Conservation (phyloP, 2,888 invertebrate genomes). For the Zaprionus obscuricornis region DNA sequence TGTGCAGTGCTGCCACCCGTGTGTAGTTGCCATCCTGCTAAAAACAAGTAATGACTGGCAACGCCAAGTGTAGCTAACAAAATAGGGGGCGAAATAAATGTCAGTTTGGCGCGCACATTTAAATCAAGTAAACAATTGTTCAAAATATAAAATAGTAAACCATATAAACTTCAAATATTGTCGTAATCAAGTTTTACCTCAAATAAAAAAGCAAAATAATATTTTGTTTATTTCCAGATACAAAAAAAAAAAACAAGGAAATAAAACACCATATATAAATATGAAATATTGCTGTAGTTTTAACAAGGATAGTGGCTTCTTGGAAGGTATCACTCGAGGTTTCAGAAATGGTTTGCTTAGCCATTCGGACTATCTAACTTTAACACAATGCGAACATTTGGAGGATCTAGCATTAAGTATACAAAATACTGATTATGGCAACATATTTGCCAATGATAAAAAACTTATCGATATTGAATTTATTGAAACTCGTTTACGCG, state of each 20-base stretch:
- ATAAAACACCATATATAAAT: not conserved
- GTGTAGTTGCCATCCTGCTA: not conserved
- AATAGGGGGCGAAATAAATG: not conserved
- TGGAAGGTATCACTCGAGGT: slow-evolving; percentile 97
- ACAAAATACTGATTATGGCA: slow-evolving; percentile 98
- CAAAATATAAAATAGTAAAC: too few species aligned
- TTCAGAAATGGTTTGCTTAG: slow-evolving; percentile 98
- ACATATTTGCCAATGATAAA: slow-evolving; percentile 96
- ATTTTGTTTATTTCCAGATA: too few species aligned
- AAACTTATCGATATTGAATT: slow-evolving; percentile 96
- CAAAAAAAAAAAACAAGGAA: not conserved
- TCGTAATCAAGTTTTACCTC: too few species aligned
- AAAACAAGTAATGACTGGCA: slow-evolving; percentile 24
- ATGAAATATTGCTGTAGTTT: slow-evolving; percentile 86
- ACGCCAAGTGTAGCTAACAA: slow-evolving; percentile 1
- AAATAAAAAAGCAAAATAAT: not conserved
- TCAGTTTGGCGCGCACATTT: slow-evolving; percentile 7
- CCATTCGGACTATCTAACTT: slow-evolving; percentile 96
- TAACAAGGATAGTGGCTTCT: slow-evolving; percentile 98
- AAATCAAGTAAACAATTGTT: slow-evolving; percentile 24
- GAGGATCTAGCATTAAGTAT: slow-evolving; percentile 98
- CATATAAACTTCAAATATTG: not conserved
- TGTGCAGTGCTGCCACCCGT: slow-evolving; percentile 10
- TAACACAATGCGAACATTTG: slow-evolving; percentile 98
- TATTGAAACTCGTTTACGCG: slow-evolving; percentile 97